phyloP scores from a whole-genome alignment of 1,140 invertebrate genomes.

The Caenorhabditis latens region DNA sequence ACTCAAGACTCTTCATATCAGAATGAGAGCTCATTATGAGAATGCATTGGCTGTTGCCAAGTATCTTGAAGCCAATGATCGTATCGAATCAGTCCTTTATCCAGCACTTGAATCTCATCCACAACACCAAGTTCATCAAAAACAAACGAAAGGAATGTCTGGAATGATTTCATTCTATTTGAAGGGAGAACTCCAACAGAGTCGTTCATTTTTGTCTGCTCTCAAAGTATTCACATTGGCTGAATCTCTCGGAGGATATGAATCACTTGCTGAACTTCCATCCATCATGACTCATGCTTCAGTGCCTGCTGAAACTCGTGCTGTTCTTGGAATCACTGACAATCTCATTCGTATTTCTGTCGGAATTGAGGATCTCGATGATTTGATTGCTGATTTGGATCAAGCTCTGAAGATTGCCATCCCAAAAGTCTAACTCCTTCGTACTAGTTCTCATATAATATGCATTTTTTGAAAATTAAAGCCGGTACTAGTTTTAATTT shows the following conservation, averaged over 20 bases:
- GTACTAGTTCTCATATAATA: constrained; percentile 13
- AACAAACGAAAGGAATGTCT: constrained; percentile 89
- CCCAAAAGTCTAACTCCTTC: neutral
- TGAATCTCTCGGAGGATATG: constrained; percentile 94
- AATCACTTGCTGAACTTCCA: constrained; percentile 85
- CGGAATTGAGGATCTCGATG: constrained; percentile 88
- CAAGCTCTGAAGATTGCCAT: constrained; percentile 82
- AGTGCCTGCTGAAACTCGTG: constrained; percentile 82
- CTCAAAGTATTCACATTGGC: constrained; percentile 88
- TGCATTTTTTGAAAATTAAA: constrained; percentile 23
- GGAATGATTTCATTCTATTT: constrained; percentile 93
- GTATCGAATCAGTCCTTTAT: constrained; percentile 85
- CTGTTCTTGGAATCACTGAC: constrained; percentile 87
- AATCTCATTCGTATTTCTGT: constrained; percentile 90
- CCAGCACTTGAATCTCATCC: constrained; percentile 91
- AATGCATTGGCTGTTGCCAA: constrained; percentile 86
- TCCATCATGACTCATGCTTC: constrained; percentile 79
- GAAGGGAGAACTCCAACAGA: constrained; percentile 85
- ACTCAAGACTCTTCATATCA: constrained; percentile 91
- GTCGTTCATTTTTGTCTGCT: constrained; percentile 84
- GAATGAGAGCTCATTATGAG: constrained; percentile 90
- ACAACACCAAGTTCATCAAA: constrained; percentile 86
- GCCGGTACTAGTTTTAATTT: constrained; percentile 35
- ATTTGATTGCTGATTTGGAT: constrained; percentile 89
- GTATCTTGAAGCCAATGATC: constrained; percentile 86